A percentile compares a stretch with the other conserved stretches of the same genome.
These are phyloP conservation scores for Centropus unirufus DNA, from an alignment of 2,113 vertebrate species.

Conservation along the genomic window DNA sequence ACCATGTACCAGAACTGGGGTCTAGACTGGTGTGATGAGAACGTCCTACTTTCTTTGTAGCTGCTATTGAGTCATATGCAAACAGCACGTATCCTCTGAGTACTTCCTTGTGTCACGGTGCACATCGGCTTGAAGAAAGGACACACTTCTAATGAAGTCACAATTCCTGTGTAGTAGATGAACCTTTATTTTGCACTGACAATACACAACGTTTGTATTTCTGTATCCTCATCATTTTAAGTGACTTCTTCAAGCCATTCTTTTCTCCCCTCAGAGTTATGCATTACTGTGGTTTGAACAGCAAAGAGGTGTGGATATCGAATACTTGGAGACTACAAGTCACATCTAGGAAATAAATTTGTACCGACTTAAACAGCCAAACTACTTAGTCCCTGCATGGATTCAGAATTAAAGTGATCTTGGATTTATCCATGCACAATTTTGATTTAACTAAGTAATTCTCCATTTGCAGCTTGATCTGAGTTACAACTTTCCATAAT, in stretches of 20 bases:
- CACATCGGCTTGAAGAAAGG: neutral
- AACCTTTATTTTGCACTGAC: neutral
- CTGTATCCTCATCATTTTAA: neutral
- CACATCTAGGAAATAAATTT: neutral
- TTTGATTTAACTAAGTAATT: neutral
- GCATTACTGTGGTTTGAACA: neutral
- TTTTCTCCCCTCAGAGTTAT: neutral
- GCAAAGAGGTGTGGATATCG: neutral
- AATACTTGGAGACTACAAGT: neutral
- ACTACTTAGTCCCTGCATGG: neutral
- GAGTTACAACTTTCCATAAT: neutral
- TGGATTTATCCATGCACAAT: neutral
- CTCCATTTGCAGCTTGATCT: neutral
- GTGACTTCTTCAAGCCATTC: neutral
- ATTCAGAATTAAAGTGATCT: neutral
- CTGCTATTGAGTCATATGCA: slow-evolving; percentile 5
- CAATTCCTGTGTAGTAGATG: neutral
- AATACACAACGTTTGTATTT: neutral
- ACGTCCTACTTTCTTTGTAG: neutral
- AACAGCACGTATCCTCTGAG: neutral
- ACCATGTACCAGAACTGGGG: neutral
- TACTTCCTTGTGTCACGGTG: neutral
- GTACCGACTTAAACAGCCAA: neutral
- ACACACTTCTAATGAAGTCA: neutral
- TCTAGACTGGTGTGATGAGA: neutral